These are phyloP conservation scores for Macropis europaea DNA, from an alignment of 2,888 invertebrate genomes.

Conservation along the genomic window DNA sequence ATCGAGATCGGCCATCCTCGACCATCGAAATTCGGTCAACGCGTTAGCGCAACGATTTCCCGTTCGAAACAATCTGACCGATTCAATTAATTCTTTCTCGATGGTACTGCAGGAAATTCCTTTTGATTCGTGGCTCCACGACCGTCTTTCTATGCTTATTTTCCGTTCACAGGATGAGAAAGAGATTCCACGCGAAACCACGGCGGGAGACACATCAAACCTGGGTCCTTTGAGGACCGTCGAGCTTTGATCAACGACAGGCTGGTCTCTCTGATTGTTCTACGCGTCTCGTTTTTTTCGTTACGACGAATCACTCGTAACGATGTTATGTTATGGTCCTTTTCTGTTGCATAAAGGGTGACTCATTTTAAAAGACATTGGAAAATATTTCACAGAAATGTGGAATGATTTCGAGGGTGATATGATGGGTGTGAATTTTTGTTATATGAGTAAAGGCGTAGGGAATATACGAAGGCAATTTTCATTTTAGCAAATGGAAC, in stretches of 20 bases:
- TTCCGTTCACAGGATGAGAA: slow-evolving; percentile 15
- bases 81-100: slow-evolving; percentile 34
- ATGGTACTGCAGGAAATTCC: slow-evolving; percentile 29
- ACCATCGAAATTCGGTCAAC: too few relatives aligned
- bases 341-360: too few relatives aligned
- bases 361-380: too few relatives aligned
- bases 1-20: neutral
- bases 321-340: neutral
- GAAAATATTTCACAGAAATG: too few relatives aligned
- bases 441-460: too few relatives aligned
- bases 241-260: slow-evolving; percentile 42
- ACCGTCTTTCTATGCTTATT: slow-evolving; percentile 32
- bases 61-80: slow-evolving; percentile 25
- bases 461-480: too few relatives aligned
- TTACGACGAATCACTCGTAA: slow-evolving; percentile 11
- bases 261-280: slow-evolving; percentile 22
- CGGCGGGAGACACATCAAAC: neutral
- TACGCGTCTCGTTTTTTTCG: slow-evolving; percentile 14
- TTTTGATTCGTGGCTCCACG: slow-evolving; percentile 26
- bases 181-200: neutral
- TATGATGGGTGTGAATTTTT: too few relatives aligned
- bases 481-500: too few relatives aligned
- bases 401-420: too few relatives aligned
- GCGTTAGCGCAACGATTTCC: neutral
- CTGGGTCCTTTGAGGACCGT: slow-evolving; percentile 37